These are phyloP conservation scores for Arctia plantaginis DNA, from an alignment of 2,888 invertebrate genomes.

Conservation along the genomic window DNA sequence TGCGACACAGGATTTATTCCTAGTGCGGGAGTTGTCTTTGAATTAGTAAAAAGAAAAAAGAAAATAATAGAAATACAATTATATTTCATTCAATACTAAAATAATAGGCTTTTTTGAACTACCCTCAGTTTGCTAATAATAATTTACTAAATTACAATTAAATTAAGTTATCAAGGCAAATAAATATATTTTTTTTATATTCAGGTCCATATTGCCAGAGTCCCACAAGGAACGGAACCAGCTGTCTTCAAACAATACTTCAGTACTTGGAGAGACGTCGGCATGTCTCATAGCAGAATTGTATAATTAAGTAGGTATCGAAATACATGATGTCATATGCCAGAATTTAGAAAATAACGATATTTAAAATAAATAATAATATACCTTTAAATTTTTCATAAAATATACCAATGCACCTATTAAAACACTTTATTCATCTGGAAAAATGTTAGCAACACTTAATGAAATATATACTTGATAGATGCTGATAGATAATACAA, in stretches of 20 bases:
- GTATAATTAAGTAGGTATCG: slow-evolving; percentile 55
- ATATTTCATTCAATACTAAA: too few relatives aligned
- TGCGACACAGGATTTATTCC: too few relatives aligned
- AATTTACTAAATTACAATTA: too few relatives aligned
- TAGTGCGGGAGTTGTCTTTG: too few relatives aligned
- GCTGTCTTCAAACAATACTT: slow-evolving; percentile 96
- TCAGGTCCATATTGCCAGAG: slow-evolving; percentile 88
- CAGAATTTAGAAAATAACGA: background rate
- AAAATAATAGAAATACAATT: too few relatives aligned
- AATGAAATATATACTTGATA: background rate
- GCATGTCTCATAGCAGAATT: slow-evolving; percentile 88
- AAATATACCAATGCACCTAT: too few relatives aligned
- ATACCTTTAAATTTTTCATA: background rate
- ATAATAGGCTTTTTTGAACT: background rate
- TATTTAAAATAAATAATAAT: background rate
- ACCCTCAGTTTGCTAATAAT: background rate
- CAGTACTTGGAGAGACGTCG: slow-evolving; percentile 90
- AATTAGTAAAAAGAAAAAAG: too few relatives aligned
- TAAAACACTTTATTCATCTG: background rate
- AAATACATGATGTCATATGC: background rate
- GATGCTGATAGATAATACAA: too few relatives aligned
- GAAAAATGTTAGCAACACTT: background rate
- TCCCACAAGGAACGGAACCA: slow-evolving; percentile 94
- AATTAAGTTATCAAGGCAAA: too few relatives aligned
- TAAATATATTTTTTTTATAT: slow-evolving; percentile 9